Evolutionary conservation across 2,113 vertebrate species (phyloP).

Genomic region (Cyphomyrus plagiostoma): DNA sequence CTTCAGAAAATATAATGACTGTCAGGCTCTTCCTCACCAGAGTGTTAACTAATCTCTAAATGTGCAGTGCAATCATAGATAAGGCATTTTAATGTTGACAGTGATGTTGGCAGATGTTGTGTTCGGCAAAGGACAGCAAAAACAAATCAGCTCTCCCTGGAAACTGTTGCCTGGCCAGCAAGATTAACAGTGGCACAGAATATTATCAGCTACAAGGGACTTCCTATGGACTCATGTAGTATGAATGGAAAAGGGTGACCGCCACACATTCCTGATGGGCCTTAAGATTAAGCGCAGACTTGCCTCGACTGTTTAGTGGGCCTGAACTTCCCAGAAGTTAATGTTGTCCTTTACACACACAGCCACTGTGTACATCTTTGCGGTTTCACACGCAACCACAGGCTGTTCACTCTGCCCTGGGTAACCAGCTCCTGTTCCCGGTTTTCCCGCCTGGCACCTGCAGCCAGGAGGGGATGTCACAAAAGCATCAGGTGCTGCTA

Average conservation of each 20-base stretch:
- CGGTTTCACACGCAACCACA: neutral
- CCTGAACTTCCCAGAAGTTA: neutral
- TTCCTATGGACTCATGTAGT: neutral
- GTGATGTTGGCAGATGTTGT: neutral
- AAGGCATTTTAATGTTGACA: slow-evolving; percentile 24
- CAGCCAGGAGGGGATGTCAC: neutral
- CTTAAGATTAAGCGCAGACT: neutral
- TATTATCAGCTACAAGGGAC: neutral
- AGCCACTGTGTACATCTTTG: neutral
- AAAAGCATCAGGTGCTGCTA: neutral
- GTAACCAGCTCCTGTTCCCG: neutral
- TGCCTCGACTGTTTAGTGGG: neutral
- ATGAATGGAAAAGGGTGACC: neutral
- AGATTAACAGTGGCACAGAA: neutral
- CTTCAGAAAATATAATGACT: neutral
- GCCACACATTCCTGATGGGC: neutral
- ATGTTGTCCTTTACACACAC: neutral
- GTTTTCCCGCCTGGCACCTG: too few relatives aligned
- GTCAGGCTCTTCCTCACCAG: neutral
- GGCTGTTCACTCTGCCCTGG: neutral
- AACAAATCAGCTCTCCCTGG: slow-evolving; percentile 13
- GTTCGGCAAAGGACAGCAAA: neutral
- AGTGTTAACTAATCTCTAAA: neutral
- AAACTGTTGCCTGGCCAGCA: neutral
- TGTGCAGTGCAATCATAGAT: slow-evolving; percentile 22